Evolutionary conservation across 1,140 invertebrate species (phyloP).

Genomic region (Tetragnatha versicolor): DNA sequence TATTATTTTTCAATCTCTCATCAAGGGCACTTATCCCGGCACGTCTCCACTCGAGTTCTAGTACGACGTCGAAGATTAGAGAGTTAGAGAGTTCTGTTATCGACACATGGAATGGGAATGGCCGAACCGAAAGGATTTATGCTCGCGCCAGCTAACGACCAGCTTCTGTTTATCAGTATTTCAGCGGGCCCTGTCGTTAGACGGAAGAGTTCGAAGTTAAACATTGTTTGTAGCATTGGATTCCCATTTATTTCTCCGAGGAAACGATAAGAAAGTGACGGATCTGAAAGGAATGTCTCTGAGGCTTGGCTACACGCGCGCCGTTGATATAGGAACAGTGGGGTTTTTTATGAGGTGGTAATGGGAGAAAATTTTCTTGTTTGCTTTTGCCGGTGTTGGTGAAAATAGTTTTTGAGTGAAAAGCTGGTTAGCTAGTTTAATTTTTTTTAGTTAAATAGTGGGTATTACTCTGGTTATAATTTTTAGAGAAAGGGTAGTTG

Average conservation of each 20-base stretch:
- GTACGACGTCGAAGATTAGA: no score
- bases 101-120: not conserved
- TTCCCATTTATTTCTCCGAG: slow-evolving; percentile 14
- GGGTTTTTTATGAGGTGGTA: no score
- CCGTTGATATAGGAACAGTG: no score
- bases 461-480: no score
- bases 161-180: not conserved
- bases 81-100: not conserved
- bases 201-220: not conserved
- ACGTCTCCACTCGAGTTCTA: not conserved
- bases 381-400: no score
- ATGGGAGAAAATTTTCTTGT: no score
- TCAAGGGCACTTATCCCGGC: not conserved
- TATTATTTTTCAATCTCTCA: no score
- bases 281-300: not conserved
- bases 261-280: slow-evolving; percentile 1
- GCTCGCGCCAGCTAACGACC: not conserved
- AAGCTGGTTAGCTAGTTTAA: no score
- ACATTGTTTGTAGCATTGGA: slow-evolving; percentile 17
- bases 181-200: not conserved
- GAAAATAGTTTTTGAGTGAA: no score
- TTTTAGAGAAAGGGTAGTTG: no score
- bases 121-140: slow-evolving; percentile 6
- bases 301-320: no score
- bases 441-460: no score